Base-by-base conservation (phyloP, 1,140 invertebrate species). In the Musca vetustissima region DNA sequence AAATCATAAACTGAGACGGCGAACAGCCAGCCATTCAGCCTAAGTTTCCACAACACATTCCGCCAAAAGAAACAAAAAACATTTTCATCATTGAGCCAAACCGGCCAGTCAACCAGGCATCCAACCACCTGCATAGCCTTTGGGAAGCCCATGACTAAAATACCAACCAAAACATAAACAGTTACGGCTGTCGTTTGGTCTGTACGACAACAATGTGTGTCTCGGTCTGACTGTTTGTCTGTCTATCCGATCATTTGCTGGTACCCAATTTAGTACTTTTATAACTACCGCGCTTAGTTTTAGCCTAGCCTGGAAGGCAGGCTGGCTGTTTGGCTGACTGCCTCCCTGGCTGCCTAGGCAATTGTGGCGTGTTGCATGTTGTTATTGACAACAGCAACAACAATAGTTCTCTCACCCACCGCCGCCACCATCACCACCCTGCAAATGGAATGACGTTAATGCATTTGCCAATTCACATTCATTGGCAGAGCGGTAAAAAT, bases 201-300 rank as follows among this genome's bases (percentile, higher is more conserved):
- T 8, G 4, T n/a, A n/a, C n/a, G n/a, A n/a, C n/a, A 28, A 52
- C 49, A 66, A 66, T 28, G 59, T 55, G 14, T 68, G n/a, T n/a
- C n/a, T n/a, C n/a, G n/a, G n/a, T n/a, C n/a, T n/a, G 67, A 0
- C 22, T 24, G 57, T n/a, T n/a, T 68, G 48, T 17, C 36, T 68
- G 66, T 32, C 55, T 61, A 25, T 48, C 55, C 22, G 57, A 19
- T 22, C 19, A 52, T 17, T n/a, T 24, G 48, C 28, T 69, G 49
- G 57, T 69, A 69, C 67, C n/a, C 67, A 69, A 69, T 64, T 69
- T 64, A 69, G 67, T 69, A 61, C 57, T 61, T n/a, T 61, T 61
- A 36, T 32, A 61, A 61, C 57, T 61, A 61, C 57, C 57, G 57
- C 28, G 28, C 57, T 43, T 43, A 43, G 36, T 43, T 43, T n/a